Conservation (phyloP, 1,140 invertebrate genomes). For the Drosophila chauvacae region DNA sequence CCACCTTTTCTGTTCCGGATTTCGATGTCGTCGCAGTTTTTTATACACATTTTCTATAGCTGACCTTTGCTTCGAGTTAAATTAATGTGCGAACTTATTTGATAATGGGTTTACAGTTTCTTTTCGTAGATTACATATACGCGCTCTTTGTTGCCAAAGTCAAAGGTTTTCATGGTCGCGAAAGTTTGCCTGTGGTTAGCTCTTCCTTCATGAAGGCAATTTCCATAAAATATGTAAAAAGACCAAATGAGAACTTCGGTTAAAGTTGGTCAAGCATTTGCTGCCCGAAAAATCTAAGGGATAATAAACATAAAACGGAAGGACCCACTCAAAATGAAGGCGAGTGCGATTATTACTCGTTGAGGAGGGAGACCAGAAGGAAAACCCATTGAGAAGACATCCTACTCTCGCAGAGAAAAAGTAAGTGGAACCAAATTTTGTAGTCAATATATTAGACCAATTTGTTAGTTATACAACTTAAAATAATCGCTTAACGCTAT, state of each 20-base stretch:
- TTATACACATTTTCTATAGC: conserved; percentile 71
- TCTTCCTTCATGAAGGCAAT: conserved; percentile 32
- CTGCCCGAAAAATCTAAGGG: conserved; percentile 21
- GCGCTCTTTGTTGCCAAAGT: conserved; percentile 62
- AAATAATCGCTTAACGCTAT: not conserved
- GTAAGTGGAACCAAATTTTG: not conserved
- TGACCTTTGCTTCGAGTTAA: conserved; percentile 50
- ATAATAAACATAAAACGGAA: conserved; percentile 54
- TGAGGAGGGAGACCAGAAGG: conserved; percentile 7
- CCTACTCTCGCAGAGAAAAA: not conserved
- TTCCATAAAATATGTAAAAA: conserved; percentile 54
- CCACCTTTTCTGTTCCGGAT: conserved; percentile 42
- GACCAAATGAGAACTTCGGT: conserved; percentile 33
- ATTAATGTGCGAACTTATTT: conserved; percentile 69
- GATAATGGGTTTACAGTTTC: conserved; percentile 70
- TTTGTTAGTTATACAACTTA: not conserved
- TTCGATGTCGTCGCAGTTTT: conserved; percentile 65
- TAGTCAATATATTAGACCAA: not conserved
- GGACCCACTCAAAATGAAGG: conserved; percentile 31
- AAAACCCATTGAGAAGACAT: conserved; percentile 1
- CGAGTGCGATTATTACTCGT: conserved; percentile 15
- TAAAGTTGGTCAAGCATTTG: conserved; percentile 39
- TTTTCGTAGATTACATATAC: conserved; percentile 32
- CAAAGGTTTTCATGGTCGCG: conserved; percentile 52
- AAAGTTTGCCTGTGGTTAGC: conserved; percentile 35